phyloP scores from a whole-genome alignment of 2,888 invertebrate species.

The Ichneumoninae sp. region DNA sequence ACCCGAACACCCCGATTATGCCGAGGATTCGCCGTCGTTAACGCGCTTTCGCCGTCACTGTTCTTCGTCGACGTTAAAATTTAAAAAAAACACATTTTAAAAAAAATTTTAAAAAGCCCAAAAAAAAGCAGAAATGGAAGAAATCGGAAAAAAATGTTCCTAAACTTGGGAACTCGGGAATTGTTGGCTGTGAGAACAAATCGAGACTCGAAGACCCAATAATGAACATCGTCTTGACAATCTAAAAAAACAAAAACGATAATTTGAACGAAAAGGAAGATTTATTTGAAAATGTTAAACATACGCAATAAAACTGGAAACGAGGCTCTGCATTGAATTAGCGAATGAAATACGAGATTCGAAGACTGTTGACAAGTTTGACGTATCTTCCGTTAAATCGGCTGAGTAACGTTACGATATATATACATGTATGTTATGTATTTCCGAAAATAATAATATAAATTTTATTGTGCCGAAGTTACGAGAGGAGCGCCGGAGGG shows the following conservation, averaged over 20 bases:
- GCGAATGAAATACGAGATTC: constrained; percentile 22
- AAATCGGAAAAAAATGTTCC: background rate
- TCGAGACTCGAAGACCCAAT: background rate
- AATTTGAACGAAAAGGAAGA: background rate
- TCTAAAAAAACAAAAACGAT: background rate
- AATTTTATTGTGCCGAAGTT: constrained; percentile 25
- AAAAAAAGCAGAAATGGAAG: background rate
- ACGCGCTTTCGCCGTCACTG: background rate
- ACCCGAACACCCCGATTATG: constrained; percentile 27
- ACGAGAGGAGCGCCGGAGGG: constrained; percentile 13
- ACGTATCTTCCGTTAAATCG: constrained; percentile 29
- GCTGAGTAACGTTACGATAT: background rate
- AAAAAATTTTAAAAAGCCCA: background rate
- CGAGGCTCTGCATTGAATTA: background rate
- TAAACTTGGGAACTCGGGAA: constrained; percentile 2
- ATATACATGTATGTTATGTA: background rate
- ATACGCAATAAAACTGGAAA: background rate
- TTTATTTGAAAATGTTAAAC: background rate
- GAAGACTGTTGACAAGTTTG: constrained; percentile 44
- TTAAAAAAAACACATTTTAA: background rate
- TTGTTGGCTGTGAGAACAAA: constrained; percentile 13
- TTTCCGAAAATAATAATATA: constrained; percentile 10
- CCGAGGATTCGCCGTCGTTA: constrained; percentile 33
- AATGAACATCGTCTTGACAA: background rate
- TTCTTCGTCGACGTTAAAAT: constrained; percentile 10